phyloP scores from a whole-genome alignment of 1,140 invertebrate species.

The Dendrolimus kikuchii region DNA sequence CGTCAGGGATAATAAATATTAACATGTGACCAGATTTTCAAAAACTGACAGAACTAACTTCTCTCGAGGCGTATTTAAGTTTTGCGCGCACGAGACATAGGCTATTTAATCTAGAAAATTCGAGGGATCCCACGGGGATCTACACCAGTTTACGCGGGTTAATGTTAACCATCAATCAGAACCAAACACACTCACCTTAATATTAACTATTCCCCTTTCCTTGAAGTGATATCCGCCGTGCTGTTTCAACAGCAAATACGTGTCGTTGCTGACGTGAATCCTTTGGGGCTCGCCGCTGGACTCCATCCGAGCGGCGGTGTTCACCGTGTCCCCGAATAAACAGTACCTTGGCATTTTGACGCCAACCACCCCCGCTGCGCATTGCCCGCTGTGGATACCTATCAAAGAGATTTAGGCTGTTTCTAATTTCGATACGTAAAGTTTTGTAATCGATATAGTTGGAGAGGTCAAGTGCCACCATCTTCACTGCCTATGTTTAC shows the following conservation, averaged over 20 bases:
- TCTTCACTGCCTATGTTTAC: too few relatives aligned
- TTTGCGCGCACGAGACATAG: too few relatives aligned
- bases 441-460: too few relatives aligned
- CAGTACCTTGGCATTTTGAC: slow-evolving; percentile 92
- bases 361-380: slow-evolving; percentile 88
- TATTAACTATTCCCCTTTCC: slow-evolving; percentile 79
- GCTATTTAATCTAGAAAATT: too few relatives aligned
- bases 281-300: slow-evolving; percentile 79
- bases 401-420: background rate
- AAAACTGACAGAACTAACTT: too few relatives aligned
- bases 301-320: slow-evolving; percentile 81
- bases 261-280: slow-evolving; percentile 82
- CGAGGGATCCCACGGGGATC: too few relatives aligned
- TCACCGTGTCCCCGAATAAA: slow-evolving; percentile 92
- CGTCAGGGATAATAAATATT: too few relatives aligned
- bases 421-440: too few relatives aligned
- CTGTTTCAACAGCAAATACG: slow-evolving; percentile 76
- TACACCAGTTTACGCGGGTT: too few relatives aligned
- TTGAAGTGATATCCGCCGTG: slow-evolving; percentile 79
- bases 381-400: slow-evolving; percentile 72
- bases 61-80: too few relatives aligned
- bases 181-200: slow-evolving; percentile 74
- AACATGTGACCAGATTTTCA: too few relatives aligned
- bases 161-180: background rate
- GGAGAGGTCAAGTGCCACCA: too few relatives aligned